phyloP scores from a whole-genome alignment of 2,797 vertebrate genomes.

The Ctenosaura bakeri region DNA sequence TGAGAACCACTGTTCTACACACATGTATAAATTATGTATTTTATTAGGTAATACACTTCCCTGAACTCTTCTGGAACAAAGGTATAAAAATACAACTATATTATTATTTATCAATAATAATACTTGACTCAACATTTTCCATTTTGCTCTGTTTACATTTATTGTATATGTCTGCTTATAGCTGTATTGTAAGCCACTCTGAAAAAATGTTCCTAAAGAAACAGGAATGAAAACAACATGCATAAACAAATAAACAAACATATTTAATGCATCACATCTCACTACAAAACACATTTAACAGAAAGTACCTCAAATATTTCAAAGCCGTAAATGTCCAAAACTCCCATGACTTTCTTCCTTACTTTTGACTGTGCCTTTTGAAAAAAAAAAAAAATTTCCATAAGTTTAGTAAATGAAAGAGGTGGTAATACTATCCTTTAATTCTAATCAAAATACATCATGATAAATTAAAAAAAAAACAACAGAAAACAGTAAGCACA shows the following conservation, averaged over 20 bases:
- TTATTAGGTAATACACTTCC: neutral
- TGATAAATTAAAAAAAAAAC: conserved; percentile 22
- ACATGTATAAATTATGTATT: neutral
- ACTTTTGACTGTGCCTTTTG: conserved; percentile 91
- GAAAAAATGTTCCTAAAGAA: neutral
- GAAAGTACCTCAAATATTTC: conserved; percentile 97
- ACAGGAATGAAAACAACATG: neutral
- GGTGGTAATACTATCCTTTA: neutral
- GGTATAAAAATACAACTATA: neutral
- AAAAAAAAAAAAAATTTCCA: conserved; percentile 50
- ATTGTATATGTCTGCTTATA: neutral
- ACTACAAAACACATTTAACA: conserved; percentile 15
- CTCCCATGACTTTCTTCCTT: conserved; percentile 99
- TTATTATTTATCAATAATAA: neutral
- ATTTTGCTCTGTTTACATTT: too few species aligned
- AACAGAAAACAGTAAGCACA: conserved; percentile 36
- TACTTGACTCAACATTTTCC: neutral
- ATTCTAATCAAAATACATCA: conserved; percentile 6
- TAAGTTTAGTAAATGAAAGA: neutral
- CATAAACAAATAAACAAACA: neutral
- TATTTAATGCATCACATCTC: neutral
- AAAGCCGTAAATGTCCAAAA: conserved; percentile 98
- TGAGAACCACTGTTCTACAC: neutral
- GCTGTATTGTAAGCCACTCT: neutral
- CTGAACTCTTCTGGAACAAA: neutral